A percentile compares a stretch with the other conserved stretches of the same genome.
Conservation (phyloP, 2,797 vertebrate species). For the Rousettus madagascariensis region DNA sequence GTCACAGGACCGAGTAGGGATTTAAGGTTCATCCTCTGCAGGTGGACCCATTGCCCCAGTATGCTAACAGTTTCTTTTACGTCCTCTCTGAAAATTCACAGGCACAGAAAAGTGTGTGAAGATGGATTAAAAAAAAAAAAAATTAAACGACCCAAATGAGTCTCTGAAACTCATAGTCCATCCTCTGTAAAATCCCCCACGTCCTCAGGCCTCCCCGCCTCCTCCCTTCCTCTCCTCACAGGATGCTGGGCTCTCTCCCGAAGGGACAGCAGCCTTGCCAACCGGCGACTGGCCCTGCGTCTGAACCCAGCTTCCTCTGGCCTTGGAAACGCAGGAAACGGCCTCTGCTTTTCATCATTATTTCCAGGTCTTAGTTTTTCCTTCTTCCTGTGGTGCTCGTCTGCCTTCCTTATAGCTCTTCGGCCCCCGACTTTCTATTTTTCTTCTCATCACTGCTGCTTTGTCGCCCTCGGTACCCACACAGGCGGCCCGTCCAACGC, state of each 20-base stretch:
- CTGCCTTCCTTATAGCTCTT: neutral
- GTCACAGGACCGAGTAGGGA: neutral
- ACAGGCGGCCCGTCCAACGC: neutral
- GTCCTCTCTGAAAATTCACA: slow-evolving; percentile 22
- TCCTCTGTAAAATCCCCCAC: neutral
- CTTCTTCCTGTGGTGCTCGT: neutral
- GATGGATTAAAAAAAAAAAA: neutral
- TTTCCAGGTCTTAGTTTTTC: neutral
- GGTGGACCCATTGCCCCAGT: neutral
- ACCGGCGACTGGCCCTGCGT: neutral
- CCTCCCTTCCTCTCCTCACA: neutral
- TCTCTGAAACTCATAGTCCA: neutral
- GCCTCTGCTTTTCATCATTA: neutral
- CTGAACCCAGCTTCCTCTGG: neutral
- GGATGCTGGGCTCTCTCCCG: neutral
- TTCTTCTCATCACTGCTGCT: neutral
- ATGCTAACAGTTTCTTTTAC: neutral
- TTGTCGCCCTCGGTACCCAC: neutral
- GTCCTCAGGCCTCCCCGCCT: neutral
- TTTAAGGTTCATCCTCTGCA: neutral
- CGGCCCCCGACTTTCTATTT: neutral
- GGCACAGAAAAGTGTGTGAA: neutral
- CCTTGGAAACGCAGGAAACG: neutral
- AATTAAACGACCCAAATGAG: neutral
- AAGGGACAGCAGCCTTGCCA: neutral